Percentiles rank a stretch among this genome's conserved stretches.
Evolutionary conservation across 2,797 vertebrate genomes (phyloP).

Genomic region (Synaphobranchus kaupii): DNA sequence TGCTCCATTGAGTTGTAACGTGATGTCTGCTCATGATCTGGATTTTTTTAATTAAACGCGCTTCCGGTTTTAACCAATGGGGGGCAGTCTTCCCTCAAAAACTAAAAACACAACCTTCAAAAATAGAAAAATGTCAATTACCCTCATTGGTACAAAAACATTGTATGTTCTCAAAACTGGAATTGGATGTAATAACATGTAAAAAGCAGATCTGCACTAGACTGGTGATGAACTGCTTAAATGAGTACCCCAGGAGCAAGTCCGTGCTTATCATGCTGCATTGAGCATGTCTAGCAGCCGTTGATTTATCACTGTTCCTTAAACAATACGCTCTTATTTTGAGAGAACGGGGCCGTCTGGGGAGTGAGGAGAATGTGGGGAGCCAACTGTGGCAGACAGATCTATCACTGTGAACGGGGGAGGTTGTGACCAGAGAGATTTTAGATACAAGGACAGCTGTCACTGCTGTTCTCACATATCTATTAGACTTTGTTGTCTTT

Average conservation of each 20-base stretch:
- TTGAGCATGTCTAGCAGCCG: conserved; percentile 22
- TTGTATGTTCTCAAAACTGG: not conserved
- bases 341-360: not conserved
- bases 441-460: not conserved
- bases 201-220: not conserved
- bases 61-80: not conserved
- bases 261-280: conserved; percentile 36
- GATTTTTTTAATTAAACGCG: not conserved
- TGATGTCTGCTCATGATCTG: not conserved
- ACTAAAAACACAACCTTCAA: not conserved
- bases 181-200: not conserved
- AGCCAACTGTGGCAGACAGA: conserved; percentile 12
- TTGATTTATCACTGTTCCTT: conserved; percentile 8
- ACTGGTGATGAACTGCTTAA: not conserved
- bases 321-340: not conserved
- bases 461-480: conserved; percentile 2
- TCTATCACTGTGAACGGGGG: not conserved
- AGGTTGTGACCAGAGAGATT: not conserved
- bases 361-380: conserved; percentile 1
- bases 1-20: not conserved
- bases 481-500: not conserved
- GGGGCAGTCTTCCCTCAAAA: conserved; percentile 5
- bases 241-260: not conserved
- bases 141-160: not conserved
- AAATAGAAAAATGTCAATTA: not conserved